Evolutionary conservation across 2,113 vertebrate species (phyloP).

Genomic region (Nothobranchius furzeri): DNA sequence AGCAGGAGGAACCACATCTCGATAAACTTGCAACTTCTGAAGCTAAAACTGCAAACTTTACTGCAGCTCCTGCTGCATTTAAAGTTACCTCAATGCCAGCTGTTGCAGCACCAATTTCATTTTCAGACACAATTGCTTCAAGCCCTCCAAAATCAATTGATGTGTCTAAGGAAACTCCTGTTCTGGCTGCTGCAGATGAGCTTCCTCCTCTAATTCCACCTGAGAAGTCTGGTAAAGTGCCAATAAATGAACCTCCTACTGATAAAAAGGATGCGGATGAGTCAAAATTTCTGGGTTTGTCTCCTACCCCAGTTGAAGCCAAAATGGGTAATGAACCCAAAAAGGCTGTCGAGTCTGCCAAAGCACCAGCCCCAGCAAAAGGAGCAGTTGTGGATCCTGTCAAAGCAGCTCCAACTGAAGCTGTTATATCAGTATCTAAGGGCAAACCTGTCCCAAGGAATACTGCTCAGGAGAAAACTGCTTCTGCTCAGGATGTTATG

Average conservation of each 20-base stretch:
- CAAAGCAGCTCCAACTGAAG: conserved; percentile 12
- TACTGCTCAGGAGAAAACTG: neutral
- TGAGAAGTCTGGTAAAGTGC: conserved; percentile 74
- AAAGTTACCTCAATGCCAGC: conserved; percentile 73
- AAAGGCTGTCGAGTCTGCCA: conserved; percentile 3
- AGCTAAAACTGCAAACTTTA: conserved; percentile 38
- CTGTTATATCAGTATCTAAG: conserved; percentile 1
- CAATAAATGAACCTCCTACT: conserved; percentile 70
- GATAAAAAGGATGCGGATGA: conserved; percentile 56
- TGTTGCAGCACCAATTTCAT: conserved; percentile 71
- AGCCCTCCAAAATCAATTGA: conserved; percentile 57
- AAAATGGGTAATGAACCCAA: conserved; percentile 20
- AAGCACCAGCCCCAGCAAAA: conserved; percentile 3
- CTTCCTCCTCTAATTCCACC: conserved; percentile 94
- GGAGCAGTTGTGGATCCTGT: neutral
- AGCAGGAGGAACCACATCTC: conserved; percentile 9
- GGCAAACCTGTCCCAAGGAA: neutral
- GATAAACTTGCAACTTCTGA: conserved; percentile 17
- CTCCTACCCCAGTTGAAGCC: conserved; percentile 1
- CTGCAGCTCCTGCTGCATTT: conserved; percentile 57
- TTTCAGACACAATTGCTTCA: conserved; percentile 57
- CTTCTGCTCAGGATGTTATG: neutral
- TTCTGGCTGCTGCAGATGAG: conserved; percentile 73
- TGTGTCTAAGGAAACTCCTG: conserved; percentile 43
- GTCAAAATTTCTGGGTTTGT: neutral